phyloP scores from a whole-genome alignment of 2,797 vertebrate genomes.

The Threskiornis aethiopicus region DNA sequence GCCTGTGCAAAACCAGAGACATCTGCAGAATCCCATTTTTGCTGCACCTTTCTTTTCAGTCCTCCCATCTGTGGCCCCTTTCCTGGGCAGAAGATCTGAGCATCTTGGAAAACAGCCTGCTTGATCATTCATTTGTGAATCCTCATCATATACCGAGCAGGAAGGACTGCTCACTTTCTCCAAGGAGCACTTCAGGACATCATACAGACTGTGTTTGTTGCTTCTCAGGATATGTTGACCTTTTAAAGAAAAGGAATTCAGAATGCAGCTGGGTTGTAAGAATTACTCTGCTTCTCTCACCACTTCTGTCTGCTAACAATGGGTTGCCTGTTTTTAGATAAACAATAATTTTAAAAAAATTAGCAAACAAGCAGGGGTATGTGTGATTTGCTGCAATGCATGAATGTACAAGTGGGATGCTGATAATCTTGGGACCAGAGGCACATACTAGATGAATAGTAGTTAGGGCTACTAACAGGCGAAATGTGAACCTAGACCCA shows the following conservation, averaged over 20 bases:
- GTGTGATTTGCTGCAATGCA: neutral
- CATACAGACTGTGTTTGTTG: neutral
- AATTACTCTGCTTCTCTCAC: neutral
- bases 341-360: neutral
- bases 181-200: slow-evolving; percentile 6
- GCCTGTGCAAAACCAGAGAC: neutral
- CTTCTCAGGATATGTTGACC: neutral
- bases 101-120: neutral
- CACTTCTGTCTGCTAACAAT: neutral
- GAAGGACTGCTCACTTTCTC: neutral
- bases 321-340: neutral
- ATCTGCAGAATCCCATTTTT: neutral
- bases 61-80: neutral
- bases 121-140: neutral
- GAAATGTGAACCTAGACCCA: neutral
- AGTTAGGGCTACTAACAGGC: neutral
- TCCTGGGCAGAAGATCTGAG: neutral
- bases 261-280: slow-evolving; percentile 3
- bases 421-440: neutral
- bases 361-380: neutral
- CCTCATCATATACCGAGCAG: neutral
- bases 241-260: slow-evolving; percentile 11
- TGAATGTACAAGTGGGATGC: neutral
- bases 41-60: neutral
- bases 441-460: neutral